Evolutionary conservation across 2,888 invertebrate genomes (phyloP).

Genomic region (Macaria notata): DNA sequence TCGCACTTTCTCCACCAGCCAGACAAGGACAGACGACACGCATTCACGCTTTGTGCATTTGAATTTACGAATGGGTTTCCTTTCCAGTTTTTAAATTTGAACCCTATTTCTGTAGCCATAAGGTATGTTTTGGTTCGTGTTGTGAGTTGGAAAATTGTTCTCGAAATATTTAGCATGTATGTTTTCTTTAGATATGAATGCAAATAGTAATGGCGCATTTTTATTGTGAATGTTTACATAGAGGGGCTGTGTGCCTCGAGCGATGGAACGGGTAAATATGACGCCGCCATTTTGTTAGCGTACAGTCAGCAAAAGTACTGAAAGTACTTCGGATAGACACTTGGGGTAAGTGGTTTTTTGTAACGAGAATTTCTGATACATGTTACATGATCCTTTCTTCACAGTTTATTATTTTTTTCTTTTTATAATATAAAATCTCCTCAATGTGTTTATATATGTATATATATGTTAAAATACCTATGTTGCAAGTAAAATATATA

Average conservation of each 20-base stretch:
- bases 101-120: conserved; percentile 19
- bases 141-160: conserved; percentile 41
- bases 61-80: conserved; percentile 49
- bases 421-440: no score
- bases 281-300: conserved; percentile 69
- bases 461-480: no score
- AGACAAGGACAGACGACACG: conserved; percentile 51
- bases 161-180: conserved; percentile 78
- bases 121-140: conserved; percentile 35
- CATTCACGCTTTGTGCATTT: conserved; percentile 67
- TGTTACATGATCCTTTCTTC: no score
- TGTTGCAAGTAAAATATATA: no score
- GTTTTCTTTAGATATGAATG: conserved; percentile 82
- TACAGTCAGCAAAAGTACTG: conserved; percentile 62
- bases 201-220: conserved; percentile 82
- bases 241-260: conserved; percentile 57
- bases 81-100: not conserved
- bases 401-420: no score
- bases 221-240: conserved; percentile 80
- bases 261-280: conserved; percentile 42
- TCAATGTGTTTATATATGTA: no score
- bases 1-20: conserved; percentile 18
- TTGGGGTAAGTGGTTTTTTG: no score
- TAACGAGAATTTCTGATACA: no score
- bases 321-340: no score